Evolutionary conservation across 2,113 vertebrate species (phyloP).

Genomic region (Zapus hudsonius): DNA sequence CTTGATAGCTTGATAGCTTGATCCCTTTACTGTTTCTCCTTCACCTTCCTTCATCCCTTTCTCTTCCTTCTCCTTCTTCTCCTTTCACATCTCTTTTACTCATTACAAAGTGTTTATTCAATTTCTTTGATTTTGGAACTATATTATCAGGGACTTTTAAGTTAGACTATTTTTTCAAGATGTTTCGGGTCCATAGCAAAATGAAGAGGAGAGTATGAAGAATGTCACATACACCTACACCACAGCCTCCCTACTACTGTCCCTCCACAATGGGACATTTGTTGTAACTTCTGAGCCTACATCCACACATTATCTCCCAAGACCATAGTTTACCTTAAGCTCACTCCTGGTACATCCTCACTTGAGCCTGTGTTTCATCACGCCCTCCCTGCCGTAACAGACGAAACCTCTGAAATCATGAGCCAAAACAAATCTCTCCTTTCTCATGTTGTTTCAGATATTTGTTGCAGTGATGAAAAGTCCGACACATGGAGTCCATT

Average conservation of each 20-base stretch:
- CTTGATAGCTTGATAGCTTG: neutral
- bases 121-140: neutral
- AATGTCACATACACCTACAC: fast-evolving
- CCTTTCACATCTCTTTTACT: too few relatives aligned
- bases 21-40: neutral
- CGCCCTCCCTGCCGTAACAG: neutral
- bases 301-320: neutral
- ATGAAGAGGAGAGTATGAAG: neutral
- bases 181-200: neutral
- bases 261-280: neutral
- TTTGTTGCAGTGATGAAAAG: neutral
- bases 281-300: neutral
- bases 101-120: neutral
- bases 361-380: neutral
- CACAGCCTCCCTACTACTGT: neutral
- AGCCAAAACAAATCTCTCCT: neutral
- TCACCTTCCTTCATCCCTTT: fast-evolving
- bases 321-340: neutral
- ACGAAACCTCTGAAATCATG: neutral
- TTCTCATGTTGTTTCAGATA: neutral
- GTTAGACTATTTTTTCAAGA: neutral
- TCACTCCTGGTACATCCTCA: neutral
- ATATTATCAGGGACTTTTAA: neutral
- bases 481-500: neutral
- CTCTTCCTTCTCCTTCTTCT: neutral